Percentiles rank a stretch among this genome's conserved stretches.
Conservation (phyloP, 2,888 invertebrate species). For the Anticlea derivata region DNA sequence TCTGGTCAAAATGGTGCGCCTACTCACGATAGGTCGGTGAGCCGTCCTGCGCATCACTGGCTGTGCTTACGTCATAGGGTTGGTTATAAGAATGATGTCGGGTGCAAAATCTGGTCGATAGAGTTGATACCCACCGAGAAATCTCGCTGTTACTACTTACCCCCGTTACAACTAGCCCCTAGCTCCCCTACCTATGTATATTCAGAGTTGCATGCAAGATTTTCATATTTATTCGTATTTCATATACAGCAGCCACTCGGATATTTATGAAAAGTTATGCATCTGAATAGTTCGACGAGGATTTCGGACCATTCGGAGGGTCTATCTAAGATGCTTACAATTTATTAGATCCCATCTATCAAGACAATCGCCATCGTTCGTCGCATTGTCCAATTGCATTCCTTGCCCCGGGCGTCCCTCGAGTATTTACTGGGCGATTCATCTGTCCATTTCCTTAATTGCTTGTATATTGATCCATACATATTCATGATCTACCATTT, state of each 20-base stretch:
- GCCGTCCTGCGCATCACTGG: too few relatives aligned
- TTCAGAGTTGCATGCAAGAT: neutral
- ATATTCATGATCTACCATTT: too few relatives aligned
- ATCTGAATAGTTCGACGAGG: neutral
- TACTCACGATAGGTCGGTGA: too few relatives aligned
- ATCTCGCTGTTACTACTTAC: too few relatives aligned
- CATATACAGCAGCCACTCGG: neutral
- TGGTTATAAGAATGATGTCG: too few relatives aligned
- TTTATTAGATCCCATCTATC: slow-evolving; percentile 72
- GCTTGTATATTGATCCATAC: slow-evolving; percentile 6
- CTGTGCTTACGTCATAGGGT: too few relatives aligned
- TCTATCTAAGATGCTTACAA: slow-evolving; percentile 52
- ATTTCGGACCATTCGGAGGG: slow-evolving; percentile 42
- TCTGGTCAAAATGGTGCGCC: too few relatives aligned
- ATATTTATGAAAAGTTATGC: neutral
- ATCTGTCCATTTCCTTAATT: slow-evolving; percentile 25
- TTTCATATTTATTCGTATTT: neutral
- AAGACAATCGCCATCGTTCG: slow-evolving; percentile 55
- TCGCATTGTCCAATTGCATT: slow-evolving; percentile 71
- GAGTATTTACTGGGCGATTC: slow-evolving; percentile 51
- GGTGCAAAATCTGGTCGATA: too few relatives aligned
- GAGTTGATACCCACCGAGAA: too few relatives aligned
- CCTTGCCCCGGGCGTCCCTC: slow-evolving; percentile 47
- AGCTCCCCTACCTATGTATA: too few relatives aligned
- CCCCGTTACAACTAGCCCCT: too few relatives aligned